Evolutionary conservation across 2,888 invertebrate species (phyloP), one percentile per base, ranked within the genome.

Genomic region (Andrena marginata): DNA sequence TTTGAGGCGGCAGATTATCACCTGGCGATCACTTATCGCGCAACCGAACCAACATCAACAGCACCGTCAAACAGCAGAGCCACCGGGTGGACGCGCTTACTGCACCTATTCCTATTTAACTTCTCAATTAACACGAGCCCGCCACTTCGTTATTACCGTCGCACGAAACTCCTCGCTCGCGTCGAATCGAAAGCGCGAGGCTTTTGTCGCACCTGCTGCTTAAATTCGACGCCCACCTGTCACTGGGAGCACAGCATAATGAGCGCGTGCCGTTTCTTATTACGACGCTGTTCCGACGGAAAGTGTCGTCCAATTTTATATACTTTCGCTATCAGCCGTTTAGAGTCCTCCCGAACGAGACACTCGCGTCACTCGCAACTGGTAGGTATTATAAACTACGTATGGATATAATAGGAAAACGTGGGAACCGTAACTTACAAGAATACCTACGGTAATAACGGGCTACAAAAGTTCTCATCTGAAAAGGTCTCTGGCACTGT

Each of bases 61-160:
- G 72, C 78, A 71, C 65, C 64, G 63, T 73, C 85, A 84, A 88
- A 89, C 90, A 90, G 87, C 88, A 85, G 87, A 88, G 85, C 81
- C 84, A 80, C 82, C 77, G 65, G 77, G 60, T 79, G 71, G 80
- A 80, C 82, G 86, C 77, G 62, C 87, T 90, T 91, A 90, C 89
- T 90, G 87, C 91, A 90, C 90, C 91, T 90, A 89, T 90, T 90
- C 88, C 90, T 92, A 90, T 92, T 92, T 91, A 92, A 92, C 91
- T 89, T 92, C 85, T 87, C 90, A 92, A 92, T 92, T 92, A 92
- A 92, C 92, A 89, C 89, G 89, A 89, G 84, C 88, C 84, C 88
- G 91, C 89, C 87, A 91, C 90, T 91, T 91, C 89, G 89, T 91
- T 92, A 91, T 88, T 87, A 84, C 85, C 83, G 85, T 80, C 82